Conservation (phyloP, 2,797 vertebrate species). For the Urophycis tenuis region DNA sequence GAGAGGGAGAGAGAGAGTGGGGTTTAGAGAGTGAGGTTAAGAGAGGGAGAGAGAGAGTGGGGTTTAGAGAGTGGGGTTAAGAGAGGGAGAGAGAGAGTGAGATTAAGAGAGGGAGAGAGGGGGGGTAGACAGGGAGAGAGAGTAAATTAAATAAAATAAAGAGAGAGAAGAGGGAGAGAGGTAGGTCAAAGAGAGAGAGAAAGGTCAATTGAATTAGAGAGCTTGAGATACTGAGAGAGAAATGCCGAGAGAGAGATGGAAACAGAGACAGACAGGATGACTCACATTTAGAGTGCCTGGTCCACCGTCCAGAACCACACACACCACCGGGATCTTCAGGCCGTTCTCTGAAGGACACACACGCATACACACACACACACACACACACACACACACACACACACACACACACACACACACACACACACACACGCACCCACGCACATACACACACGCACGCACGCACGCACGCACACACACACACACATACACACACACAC, state of each 20-base stretch:
- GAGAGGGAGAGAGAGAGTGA: background rate
- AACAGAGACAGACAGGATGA: constrained; percentile 5
- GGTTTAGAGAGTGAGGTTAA: no score
- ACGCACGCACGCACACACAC: no score
- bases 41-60: no score
- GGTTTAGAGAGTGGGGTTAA: no score
- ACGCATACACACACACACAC: background rate
- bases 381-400: background rate
- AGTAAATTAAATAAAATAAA: background rate
- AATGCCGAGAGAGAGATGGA: background rate
- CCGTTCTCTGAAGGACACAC: constrained; percentile 64
- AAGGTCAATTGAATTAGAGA: background rate
- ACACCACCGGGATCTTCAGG: constrained; percentile 87
- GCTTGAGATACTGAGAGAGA: background rate
- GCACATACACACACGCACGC: no score
- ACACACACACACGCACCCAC: no score
- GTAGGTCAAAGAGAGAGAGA: background rate
- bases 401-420: background rate
- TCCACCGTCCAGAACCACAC: constrained; percentile 90
- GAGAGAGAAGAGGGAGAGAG: background rate
- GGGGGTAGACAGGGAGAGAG: background rate
- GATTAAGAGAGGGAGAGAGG: background rate
- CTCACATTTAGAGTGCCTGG: constrained; percentile 77
- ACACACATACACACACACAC: no score
- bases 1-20: no score